phyloP scores from a whole-genome alignment of 2,113 vertebrate species.

The Noturus placidus region DNA sequence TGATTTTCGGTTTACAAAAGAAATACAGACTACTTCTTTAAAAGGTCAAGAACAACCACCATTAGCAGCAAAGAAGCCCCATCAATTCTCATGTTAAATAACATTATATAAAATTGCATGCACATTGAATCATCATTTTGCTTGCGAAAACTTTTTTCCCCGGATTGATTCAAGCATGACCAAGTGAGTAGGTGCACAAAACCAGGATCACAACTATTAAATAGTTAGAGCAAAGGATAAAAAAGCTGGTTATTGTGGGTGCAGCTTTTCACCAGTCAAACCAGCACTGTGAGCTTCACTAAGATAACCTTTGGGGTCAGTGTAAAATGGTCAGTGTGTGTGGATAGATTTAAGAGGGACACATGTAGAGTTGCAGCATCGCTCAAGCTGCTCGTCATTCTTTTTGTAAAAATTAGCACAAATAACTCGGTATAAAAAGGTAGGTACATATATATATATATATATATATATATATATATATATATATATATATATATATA shows the following conservation, averaged over 20 bases:
- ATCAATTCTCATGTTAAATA: slow-evolving; percentile 9
- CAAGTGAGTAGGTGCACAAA: neutral
- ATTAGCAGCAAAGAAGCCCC: slow-evolving; percentile 12
- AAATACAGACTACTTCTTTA: slow-evolving; percentile 34
- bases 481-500: too few relatives aligned
- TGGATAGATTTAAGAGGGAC: slow-evolving; percentile 35
- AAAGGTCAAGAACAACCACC: slow-evolving; percentile 40
- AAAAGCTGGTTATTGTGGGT: slow-evolving; percentile 34
- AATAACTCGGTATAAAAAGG: neutral
- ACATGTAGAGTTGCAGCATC: neutral
- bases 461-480: too few relatives aligned
- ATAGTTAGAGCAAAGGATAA: slow-evolving; percentile 24
- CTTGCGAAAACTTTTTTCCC: neutral
- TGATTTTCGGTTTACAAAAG: slow-evolving; percentile 46
- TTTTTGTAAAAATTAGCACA: neutral
- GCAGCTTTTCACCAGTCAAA: slow-evolving; percentile 43
- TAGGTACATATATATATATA: too few relatives aligned
- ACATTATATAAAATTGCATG: neutral
- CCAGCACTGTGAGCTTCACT: slow-evolving; percentile 44
- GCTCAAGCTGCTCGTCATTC: slow-evolving; percentile 16
- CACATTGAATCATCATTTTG: neutral
- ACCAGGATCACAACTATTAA: slow-evolving; percentile 26
- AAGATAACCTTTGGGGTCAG: slow-evolving; percentile 52
- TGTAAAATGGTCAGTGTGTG: slow-evolving; percentile 40
- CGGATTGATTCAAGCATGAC: neutral